Base-by-base conservation (phyloP, 1,140 invertebrate genomes). In the Conopomorpha cramerella region DNA sequence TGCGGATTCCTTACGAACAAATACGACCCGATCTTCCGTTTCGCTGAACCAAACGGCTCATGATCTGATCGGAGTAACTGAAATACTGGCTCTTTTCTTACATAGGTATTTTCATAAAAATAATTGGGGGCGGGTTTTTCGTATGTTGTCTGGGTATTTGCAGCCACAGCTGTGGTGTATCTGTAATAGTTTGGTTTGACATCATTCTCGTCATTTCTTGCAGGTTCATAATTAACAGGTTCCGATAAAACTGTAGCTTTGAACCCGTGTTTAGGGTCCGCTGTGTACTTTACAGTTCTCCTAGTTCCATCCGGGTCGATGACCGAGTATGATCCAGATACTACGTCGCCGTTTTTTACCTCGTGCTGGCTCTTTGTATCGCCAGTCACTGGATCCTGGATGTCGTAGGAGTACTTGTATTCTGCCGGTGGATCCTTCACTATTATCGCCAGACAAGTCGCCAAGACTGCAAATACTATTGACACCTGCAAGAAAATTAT, bases 281-380 rank as follows among this genome's bases (percentile, higher is more conserved):
- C 85, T 2, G 83, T 86, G 63, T 90, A 90, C 19, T 87, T 81
- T 3, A 89, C 88, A 18, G 83, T 84, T 17, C 87, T 80, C 31
- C 80, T 71, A 19, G 81, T 86, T 7, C 87, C 87, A 54, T 90
- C 84, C 8, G 84, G 78, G 42, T 85, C 82, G 16, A 84, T 49
- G 2, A 85, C 57, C 17, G 78, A 79, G 46, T 85, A 85, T 8
- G 71, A 64, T 16, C 83, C 83, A 26, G 74, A 73, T 10, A 86
- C 83, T 8, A 77, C 59, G 42, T 84, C 80, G 4, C 83, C 83
- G 40, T 77, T 76, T 31, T 82, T 72, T 6, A 68, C 39, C 59
- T 86, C 84, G 25, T 80, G 63, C 37, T 84, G 79, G 34, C 77
- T 80, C 50, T 86, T 85, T 10, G 77, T 73, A 41, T 86, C 84